phyloP scores from a whole-genome alignment of 2,888 invertebrate species.

The Ophonus ardosiacus region DNA sequence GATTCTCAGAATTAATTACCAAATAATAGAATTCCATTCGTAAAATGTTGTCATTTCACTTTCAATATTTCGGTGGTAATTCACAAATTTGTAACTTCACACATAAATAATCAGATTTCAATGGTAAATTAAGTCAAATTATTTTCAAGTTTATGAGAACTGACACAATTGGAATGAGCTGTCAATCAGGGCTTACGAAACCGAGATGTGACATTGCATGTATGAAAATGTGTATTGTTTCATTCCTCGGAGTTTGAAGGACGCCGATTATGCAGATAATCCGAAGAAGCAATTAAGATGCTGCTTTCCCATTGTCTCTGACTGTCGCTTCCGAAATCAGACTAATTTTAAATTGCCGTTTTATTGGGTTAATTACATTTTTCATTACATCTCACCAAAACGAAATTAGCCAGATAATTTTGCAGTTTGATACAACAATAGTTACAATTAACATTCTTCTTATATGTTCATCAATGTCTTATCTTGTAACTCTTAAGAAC shows the following conservation, averaged over 20 bases:
- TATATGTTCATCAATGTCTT: neutral
- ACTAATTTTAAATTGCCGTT: conserved; percentile 44
- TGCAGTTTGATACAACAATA: conserved; percentile 19
- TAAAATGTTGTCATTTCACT: conserved; percentile 14
- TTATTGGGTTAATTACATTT: conserved; percentile 44
- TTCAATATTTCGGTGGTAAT: conserved; percentile 21
- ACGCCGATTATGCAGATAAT: conserved; percentile 52
- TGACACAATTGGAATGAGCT: conserved; percentile 52
- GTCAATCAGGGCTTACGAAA: conserved; percentile 58
- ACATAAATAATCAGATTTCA: conserved; percentile 52
- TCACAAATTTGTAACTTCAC: conserved; percentile 32
- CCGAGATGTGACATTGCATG: conserved; percentile 61
- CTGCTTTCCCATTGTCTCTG: conserved; percentile 36
- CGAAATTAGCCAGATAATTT: conserved; percentile 13
- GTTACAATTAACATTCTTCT: conserved; percentile 14
- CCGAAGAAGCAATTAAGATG: conserved; percentile 49
- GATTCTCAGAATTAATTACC: neutral
- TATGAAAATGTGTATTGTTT: conserved; percentile 59
- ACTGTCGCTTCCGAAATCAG: conserved; percentile 47
- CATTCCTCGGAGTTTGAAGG: conserved; percentile 39
- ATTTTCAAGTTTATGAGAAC: conserved; percentile 56
- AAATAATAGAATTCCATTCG: neutral
- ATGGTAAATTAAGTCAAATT: conserved; percentile 48
- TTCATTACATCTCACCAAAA: conserved; percentile 19
- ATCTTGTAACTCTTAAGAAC: neutral